Base-by-base conservation (phyloP, 2,888 invertebrate genomes). In the Neoascia interrupta region DNA sequence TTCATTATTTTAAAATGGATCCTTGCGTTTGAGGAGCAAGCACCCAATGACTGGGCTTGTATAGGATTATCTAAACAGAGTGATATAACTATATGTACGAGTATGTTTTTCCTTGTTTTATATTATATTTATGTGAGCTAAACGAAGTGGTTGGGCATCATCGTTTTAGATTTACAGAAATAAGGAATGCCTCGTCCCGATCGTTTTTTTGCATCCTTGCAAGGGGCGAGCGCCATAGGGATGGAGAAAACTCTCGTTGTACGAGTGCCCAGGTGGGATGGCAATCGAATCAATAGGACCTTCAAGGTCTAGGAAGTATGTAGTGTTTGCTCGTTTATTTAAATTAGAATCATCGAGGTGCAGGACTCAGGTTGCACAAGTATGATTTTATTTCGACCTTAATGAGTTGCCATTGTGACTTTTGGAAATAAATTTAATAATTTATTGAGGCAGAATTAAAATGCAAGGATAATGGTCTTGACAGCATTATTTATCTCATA, bases 141-240 rank as follows among this genome's bases (percentile, higher is more conserved):
- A 70, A 76, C 70, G 64, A 64, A 76, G 75, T 70, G 69, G 75
- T 76, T 58, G 69, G 61, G 53, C 69, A 75, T 75, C 36, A 63
- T 69, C 75, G 58, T 75, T 69, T 45, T 43, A 69, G 56, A 66
- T 31, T 61, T 39, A 56, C 43, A 51, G 54, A 45, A 63, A 56
- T 63, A 43, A 56, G 60, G 45, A 69, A 49, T 63, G 56, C 41
- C 41, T 49, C 49, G 21, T 28, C 15, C 8, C 13, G 1, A 10
- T 43, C 5, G 3, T 43, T 21, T 18, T 13, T 3, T n/a, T 18
- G 26, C 26, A 26, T 3, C n/a, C n/a, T n/a, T n/a, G n/a, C n/a
- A n/a, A n/a, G n/a, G n/a, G n/a, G n/a, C n/a, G n/a, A n/a, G n/a
- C n/a, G n/a, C n/a, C n/a, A n/a, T n/a, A n/a, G n/a, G n/a, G n/a